phyloP scores from a whole-genome alignment of 1,140 invertebrate genomes.

The Potamilus streckersoni region DNA sequence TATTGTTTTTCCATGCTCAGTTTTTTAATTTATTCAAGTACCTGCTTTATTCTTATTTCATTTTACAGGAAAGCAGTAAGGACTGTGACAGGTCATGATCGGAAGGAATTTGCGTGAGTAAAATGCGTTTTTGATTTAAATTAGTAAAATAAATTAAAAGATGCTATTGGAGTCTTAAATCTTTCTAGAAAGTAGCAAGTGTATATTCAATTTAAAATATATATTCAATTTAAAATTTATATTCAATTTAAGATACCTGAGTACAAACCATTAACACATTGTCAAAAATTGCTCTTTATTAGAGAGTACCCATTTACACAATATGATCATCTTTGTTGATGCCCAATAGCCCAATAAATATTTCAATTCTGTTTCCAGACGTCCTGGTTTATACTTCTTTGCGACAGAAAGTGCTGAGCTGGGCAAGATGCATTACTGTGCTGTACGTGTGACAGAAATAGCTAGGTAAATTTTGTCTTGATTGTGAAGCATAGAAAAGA shows the following conservation, averaged over 20 bases:
- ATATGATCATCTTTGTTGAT: no score
- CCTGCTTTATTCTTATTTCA: conserved; percentile 8
- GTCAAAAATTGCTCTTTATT: no score
- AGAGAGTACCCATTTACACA: no score
- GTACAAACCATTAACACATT: no score
- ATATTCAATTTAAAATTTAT: not conserved
- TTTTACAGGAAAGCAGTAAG: conserved; percentile 36
- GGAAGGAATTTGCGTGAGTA: conserved; percentile 33
- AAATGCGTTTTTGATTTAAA: not conserved
- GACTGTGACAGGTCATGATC: conserved; percentile 35
- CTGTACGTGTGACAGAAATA: conserved; percentile 61
- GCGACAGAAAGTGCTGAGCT: conserved; percentile 56
- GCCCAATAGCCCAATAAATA: no score
- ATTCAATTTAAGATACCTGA: no score
- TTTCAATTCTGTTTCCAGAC: conserved; percentile 37
- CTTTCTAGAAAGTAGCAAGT: conserved; percentile 32
- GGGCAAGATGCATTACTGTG: conserved; percentile 57
- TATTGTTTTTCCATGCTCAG: no score
- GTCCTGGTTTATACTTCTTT: conserved; percentile 65
- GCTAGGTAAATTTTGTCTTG: conserved; percentile 46
- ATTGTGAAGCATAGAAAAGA: not conserved
- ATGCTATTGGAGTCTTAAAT: not conserved
- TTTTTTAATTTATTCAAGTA: no score
- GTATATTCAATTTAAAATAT: not conserved
- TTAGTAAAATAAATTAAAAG: not conserved